Base-by-base conservation (phyloP, 2,113 vertebrate genomes). In the Cyprinodon variegatus region DNA sequence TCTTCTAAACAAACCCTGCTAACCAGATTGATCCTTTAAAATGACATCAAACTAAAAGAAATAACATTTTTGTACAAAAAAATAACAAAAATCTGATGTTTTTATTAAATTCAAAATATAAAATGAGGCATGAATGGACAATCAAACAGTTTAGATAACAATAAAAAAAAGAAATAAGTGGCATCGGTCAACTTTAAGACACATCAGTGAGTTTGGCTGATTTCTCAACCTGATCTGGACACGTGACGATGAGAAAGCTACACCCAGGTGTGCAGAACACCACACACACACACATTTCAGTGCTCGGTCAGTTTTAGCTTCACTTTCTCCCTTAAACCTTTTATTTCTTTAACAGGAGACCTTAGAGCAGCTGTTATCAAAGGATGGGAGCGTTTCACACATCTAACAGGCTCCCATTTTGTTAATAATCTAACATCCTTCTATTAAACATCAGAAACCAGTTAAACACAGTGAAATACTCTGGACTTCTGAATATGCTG, bases 111-210 rank as follows among this genome's bases (percentile, higher is more conserved):
- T 69, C 0, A 70, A 62, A 72, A 68, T 50, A 77, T 14, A 62
- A 81, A 60, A 80, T 50, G 1, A 70, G 57, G 15, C 72, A 68
- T 38, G 37, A 11, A 57, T 72, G 9, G 65, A 53, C 6, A 57
- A 4, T 57, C 41, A 29, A 36, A 61, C 43, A 29, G 72, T 38
- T 63, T 67, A 43, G 39, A n/a, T 14, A 79, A 17, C 17, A 53
- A 5, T 17, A 4, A 61, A 68, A 8, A 8, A 72, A 67, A 45
- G 68, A 14, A 50, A 62, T 22, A 11, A 70, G 29, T 4, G 10
- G 59, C 37, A 61, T 38, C 37, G 36, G 7, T 75, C 4, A 43
- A 78, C 53, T 14, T 85, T 81, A 83, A 90, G 85, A 91, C 84
- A 65, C 86, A 77, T 60, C 68, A 4, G 64, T 59, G 72, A 36